Evolutionary conservation across 2,113 vertebrate genomes (phyloP).

Genomic region (Callipepla californica): DNA sequence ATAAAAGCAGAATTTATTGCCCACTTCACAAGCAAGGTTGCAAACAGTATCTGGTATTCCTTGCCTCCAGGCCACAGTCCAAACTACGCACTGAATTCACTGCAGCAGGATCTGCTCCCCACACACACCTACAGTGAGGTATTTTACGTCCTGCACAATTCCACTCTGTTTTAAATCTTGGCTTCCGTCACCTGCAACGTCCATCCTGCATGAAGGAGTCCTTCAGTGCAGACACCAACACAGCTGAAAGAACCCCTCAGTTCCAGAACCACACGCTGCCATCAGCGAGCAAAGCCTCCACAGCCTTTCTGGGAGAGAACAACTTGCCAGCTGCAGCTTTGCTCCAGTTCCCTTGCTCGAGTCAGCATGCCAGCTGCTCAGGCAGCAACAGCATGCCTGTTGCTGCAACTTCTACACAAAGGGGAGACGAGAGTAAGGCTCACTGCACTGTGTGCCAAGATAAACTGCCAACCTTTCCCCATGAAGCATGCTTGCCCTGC

Average conservation of each 20-base stretch:
- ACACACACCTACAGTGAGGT: rapidly evolving
- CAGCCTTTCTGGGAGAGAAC: neutral
- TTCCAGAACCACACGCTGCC: neutral
- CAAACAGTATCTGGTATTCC: neutral
- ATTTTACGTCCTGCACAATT: neutral
- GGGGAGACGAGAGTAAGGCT: neutral
- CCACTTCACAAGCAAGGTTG: neutral
- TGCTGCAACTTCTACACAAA: neutral
- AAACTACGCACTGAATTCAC: neutral
- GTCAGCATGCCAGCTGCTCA: too few relatives aligned
- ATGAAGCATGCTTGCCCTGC: rapidly evolving
- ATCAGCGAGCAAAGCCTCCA: neutral
- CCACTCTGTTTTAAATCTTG: neutral
- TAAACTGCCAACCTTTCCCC: neutral
- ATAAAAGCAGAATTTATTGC: neutral
- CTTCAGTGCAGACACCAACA: neutral
- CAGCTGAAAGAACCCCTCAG: rapidly evolving
- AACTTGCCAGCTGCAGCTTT: neutral
- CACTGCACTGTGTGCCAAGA: neutral
- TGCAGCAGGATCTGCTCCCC: neutral
- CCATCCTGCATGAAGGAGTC: neutral
- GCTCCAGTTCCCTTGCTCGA: too few relatives aligned
- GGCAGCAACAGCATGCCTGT: neutral
- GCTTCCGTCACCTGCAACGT: neutral
- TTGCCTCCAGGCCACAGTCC: neutral